Evolutionary conservation across 1,140 invertebrate species (phyloP), one percentile per base, ranked within the genome.

Genomic region (Venturia canescens): DNA sequence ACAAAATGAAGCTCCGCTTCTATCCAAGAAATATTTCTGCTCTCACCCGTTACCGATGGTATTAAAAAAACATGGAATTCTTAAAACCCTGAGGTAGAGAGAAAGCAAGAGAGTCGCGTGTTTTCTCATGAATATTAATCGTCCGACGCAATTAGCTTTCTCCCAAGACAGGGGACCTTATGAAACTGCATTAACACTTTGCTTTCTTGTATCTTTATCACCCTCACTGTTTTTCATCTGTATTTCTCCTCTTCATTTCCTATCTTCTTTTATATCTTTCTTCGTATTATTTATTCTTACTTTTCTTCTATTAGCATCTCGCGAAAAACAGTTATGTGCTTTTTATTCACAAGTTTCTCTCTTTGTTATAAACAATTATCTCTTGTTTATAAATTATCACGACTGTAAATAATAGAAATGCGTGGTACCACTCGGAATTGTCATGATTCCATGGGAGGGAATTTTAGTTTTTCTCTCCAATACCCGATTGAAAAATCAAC

Each of bases 11-110:
- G 34, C 38, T 38, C 38, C 50, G 21, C 60, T 26, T 26, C 23
- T 26, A 26, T 63, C 71, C 57, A 3, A 74, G 13, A 74, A 69
- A 29, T 74, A 29, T 44, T 74, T 50, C 26, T 29, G 26, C 26
- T 74, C 15, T 53, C 31, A 26, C n/a, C 31, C 44, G 44, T 53
- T 69, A 44, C 48, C 11, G 71, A 13, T 57, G 26, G 74, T 29
- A 76, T 76, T 76, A 81, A 83, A 83, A 83, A 83, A 83, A 83
- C 80, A 81, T 81, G 78, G 80, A 81, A 83, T 83, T 81, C 80
- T 79, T 81, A 77, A 79, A 79, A 83, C 53, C 72, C 72, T 76
- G 29, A 31, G 29, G 23, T 13, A 63, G 60, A 13, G 60, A 63
- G 9, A 63, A 23, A 63, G 60, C 11, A 11, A 63, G 60, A 26